Base-by-base conservation (phyloP, 2,888 invertebrate genomes). In the Diplazon laetatorius region DNA sequence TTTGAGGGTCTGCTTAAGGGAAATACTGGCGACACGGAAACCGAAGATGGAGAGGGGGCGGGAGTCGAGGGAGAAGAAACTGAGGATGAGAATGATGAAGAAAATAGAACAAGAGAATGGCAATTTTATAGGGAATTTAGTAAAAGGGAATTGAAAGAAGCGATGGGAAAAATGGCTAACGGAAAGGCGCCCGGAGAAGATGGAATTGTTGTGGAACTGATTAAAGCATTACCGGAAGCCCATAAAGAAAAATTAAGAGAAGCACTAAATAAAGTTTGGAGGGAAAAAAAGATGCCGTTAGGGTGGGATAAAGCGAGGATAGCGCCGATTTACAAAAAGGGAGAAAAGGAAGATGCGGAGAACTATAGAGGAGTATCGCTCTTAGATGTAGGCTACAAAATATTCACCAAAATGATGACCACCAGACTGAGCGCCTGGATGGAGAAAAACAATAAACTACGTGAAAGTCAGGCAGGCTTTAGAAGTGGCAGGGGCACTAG, bases 391-490 rank as follows among this genome's bases (percentile, higher is more conserved):
- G 69, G 69, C 14, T 78, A 74, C 39, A 78, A 78, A 52, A 10
- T 78, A 3, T 8, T 78, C n/a, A 70, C 74, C 20, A 69, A 37
- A 37, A 74, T 78, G 37, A 74, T 74, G 63, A 65, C 78, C 10
- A 10, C 44, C 20, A 78, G 78, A 44, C 25, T 75, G 25, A 48
- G 55, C 10, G n/a, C 22, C 18, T 80, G 71, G 81, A 62, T 72
- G 10, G 65, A 81, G 14, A 46, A 78, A 16, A 55, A 70, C 9
- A 57, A 57, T 14, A 75, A 77, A n/a, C 39, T 78, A 22, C 60
- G 30, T 12, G 80, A 82, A 60, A 60, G 44, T 35, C 76, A 82
- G 62, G 80, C 74, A 16, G 80, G 76, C 0, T 82, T 80, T 42
- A 44, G 80, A n/a, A 62, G 57, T 12, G 65, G 65, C 18, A 55